A percentile compares a stretch with the other conserved stretches of the same genome.
These are phyloP conservation scores for Tuta absoluta DNA, from an alignment of 2,888 invertebrate species.

Conservation along the genomic window DNA sequence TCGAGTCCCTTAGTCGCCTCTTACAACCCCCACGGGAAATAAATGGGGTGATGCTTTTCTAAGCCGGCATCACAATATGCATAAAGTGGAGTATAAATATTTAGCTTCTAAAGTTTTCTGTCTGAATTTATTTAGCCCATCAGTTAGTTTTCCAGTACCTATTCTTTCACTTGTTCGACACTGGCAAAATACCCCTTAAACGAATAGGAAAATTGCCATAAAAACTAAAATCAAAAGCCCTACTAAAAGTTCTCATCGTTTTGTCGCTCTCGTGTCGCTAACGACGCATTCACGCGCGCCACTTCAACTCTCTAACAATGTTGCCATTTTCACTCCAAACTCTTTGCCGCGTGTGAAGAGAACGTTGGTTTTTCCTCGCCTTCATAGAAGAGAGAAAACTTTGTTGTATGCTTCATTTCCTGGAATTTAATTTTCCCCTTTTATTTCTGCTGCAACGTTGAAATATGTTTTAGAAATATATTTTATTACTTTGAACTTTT, in stretches of 20 bases:
- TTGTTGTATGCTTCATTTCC: conserved; percentile 8
- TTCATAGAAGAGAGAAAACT: not conserved
- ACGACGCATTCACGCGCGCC: conserved; percentile 24
- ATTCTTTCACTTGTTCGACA: too few species aligned
- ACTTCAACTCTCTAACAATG: conserved; percentile 16
- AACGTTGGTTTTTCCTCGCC: conserved; percentile 8
- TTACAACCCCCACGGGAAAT: too few species aligned
- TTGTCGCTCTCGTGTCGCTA: conserved; percentile 19
- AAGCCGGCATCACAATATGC: too few species aligned
- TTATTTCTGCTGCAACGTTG: not conserved
- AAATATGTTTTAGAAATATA: too few species aligned
- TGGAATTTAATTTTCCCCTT: not conserved
- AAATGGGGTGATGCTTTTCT: too few species aligned
- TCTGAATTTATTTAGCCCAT: too few species aligned
- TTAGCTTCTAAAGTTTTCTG: too few species aligned
- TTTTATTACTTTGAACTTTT: too few species aligned
- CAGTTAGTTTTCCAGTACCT: too few species aligned
- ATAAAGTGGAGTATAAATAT: too few species aligned
- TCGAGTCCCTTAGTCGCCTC: too few species aligned
- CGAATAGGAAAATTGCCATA: not conserved
- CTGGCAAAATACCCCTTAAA: too few species aligned
- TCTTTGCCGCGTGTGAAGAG: conserved; percentile 2
- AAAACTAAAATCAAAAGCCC: not conserved
- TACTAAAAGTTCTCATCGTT: conserved; percentile 14
- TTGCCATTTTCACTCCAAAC: conserved; percentile 20